phyloP scores from a whole-genome alignment of 2,797 vertebrate genomes.

The Poecilia wingei region DNA sequence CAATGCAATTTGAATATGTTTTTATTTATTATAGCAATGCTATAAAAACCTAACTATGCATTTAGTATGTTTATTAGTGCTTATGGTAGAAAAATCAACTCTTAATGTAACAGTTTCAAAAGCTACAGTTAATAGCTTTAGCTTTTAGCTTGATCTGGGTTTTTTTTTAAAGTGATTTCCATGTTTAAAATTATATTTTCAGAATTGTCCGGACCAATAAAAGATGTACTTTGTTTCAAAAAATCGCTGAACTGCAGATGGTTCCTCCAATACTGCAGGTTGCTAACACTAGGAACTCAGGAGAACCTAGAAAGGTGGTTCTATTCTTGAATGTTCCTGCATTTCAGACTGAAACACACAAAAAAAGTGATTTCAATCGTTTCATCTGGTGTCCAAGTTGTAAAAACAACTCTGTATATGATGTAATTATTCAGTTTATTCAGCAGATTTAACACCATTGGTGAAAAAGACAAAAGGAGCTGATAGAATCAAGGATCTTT shows the following conservation, averaged over 20 bases:
- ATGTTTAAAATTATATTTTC: neutral
- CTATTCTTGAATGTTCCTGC: neutral
- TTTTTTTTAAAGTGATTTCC: neutral
- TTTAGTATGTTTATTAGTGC: neutral
- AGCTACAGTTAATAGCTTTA: neutral
- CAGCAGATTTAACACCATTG: neutral
- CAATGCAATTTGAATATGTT: neutral
- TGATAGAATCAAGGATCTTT: neutral
- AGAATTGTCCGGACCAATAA: neutral
- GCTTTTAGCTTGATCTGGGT: too few relatives aligned
- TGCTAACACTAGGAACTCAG: neutral
- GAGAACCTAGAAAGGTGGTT: neutral
- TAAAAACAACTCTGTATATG: neutral
- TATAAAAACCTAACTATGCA: neutral
- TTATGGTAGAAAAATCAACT: neutral
- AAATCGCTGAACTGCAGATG: neutral
- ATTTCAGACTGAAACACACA: neutral
- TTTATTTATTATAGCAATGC: neutral
- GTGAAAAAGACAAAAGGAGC: neutral
- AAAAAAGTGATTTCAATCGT: too few relatives aligned
- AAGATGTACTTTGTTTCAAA: neutral
- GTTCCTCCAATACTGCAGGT: neutral
- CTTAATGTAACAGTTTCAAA: neutral
- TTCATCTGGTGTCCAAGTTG: too few relatives aligned
- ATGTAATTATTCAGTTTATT: neutral